Conservation (phyloP, 1,140 invertebrate species). For the Bombyx mandarina region DNA sequence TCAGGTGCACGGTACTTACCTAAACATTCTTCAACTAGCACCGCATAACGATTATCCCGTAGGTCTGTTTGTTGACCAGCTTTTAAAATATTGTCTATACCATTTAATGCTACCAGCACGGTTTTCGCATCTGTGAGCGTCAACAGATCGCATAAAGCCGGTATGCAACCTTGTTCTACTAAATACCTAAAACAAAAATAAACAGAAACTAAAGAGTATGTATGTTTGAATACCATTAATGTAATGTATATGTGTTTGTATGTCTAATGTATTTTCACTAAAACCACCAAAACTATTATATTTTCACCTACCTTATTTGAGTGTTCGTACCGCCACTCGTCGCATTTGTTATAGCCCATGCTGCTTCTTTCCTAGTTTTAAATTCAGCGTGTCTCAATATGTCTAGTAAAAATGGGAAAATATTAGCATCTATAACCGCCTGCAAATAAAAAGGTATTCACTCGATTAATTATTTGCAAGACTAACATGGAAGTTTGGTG, state of each 20-base stretch:
- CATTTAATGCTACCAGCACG: conserved; percentile 97
- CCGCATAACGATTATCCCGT: conserved; percentile 90
- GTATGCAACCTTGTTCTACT: conserved; percentile 85
- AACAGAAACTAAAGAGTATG: neutral
- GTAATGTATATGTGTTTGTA: no score
- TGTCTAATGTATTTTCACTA: no score
- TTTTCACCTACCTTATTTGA: conserved; percentile 81
- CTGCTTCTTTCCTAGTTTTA: conserved; percentile 97
- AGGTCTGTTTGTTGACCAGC: conserved; percentile 86
- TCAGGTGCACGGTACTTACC: conserved; percentile 74
- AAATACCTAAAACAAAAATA: conserved; percentile 64
- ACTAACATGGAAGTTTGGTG: no score
- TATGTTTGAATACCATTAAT: neutral
- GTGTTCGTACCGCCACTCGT: conserved; percentile 95
- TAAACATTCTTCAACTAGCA: conserved; percentile 95
- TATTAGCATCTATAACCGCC: conserved; percentile 95
- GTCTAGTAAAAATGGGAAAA: conserved; percentile 93
- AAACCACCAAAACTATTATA: conserved; percentile 20
- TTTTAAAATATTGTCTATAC: conserved; percentile 95
- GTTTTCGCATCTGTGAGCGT: conserved; percentile 96
- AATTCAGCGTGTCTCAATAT: conserved; percentile 94
- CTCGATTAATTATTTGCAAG: no score
- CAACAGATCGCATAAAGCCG: conserved; percentile 94
- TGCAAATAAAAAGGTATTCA: conserved; percentile 63
- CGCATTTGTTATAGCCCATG: conserved; percentile 98